Conservation (phyloP, 2,113 vertebrate species). For the Neodon shergylaensis region DNA sequence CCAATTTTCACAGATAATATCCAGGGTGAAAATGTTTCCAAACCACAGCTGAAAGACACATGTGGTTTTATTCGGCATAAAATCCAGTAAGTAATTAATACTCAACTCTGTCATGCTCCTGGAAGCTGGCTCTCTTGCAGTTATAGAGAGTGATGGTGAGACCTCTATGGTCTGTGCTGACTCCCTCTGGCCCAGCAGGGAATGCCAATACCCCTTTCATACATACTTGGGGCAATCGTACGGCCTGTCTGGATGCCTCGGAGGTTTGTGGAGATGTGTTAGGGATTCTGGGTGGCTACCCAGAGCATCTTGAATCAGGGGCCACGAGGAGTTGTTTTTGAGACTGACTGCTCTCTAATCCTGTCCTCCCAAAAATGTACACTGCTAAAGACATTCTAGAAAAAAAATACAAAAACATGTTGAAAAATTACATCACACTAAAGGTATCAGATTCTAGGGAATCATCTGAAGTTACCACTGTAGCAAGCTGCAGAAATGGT, state of each 20-base stretch:
- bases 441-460: neutral
- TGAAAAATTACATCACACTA: neutral
- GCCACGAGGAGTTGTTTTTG: neutral
- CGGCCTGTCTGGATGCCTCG: neutral
- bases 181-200: neutral
- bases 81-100: slow-evolving; percentile 78
- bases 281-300: neutral
- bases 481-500: neutral
- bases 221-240: neutral
- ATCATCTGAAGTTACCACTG: neutral
- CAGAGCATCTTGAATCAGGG: neutral
- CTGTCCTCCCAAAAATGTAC: neutral
- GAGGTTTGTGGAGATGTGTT: neutral
- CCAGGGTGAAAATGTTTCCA: slow-evolving; percentile 74
- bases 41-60: slow-evolving; percentile 80
- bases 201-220: neutral
- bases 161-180: neutral
- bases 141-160: neutral
- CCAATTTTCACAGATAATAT: slow-evolving; percentile 78
- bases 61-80: slow-evolving; percentile 79
- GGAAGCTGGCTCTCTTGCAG: slow-evolving; percentile 36
- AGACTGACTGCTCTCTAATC: neutral
- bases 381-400: neutral
- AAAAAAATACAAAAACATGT: neutral
- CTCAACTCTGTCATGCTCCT: slow-evolving; percentile 70